phyloP scores from a whole-genome alignment of 2,888 invertebrate species.

The Epistrophe eligans region DNA sequence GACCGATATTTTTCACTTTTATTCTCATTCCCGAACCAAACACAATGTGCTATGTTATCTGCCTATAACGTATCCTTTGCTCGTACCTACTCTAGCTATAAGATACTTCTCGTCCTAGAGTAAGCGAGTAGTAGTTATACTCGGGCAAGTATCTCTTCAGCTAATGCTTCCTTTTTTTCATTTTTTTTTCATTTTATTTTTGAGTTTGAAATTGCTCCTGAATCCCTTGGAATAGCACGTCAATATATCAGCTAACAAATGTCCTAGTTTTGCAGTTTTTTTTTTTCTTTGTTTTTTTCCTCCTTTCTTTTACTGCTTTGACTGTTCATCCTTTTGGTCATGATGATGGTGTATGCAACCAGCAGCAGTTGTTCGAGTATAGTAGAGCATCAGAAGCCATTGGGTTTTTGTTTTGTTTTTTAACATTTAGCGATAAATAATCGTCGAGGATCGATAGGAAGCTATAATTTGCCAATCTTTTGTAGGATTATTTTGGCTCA shows the following conservation, averaged over 20 bases:
- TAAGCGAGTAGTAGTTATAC: not conserved
- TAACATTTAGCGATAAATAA: conserved; percentile 70
- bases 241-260: conserved; percentile 74
- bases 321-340: conserved; percentile 16
- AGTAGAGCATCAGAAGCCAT: not conserved
- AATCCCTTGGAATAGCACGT: conserved; percentile 70
- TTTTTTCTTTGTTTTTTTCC: conserved; percentile 10
- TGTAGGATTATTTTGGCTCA: conserved; percentile 65
- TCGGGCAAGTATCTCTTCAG: conserved; percentile 38
- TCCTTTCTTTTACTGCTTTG: conserved; percentile 32
- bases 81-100: conserved; percentile 3
- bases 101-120: conserved; percentile 34
- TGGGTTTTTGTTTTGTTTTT: conserved; percentile 46
- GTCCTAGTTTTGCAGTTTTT: conserved; percentile 67
- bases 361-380: not conserved
- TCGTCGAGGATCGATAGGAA: conserved; percentile 66
- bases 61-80: conserved; percentile 59
- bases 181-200: not conserved
- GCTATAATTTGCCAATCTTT: conserved; percentile 72
- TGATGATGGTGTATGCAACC: conserved; percentile 24
- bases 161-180: conserved; percentile 3
- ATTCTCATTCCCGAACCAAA: conserved; percentile 37
- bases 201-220: conserved; percentile 29
- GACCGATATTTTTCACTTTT: conserved; percentile 74
- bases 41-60: conserved; percentile 53